Evolutionary conservation across 2,797 vertebrate genomes (phyloP).

Genomic region (Distichodus sexfasciatus): DNA sequence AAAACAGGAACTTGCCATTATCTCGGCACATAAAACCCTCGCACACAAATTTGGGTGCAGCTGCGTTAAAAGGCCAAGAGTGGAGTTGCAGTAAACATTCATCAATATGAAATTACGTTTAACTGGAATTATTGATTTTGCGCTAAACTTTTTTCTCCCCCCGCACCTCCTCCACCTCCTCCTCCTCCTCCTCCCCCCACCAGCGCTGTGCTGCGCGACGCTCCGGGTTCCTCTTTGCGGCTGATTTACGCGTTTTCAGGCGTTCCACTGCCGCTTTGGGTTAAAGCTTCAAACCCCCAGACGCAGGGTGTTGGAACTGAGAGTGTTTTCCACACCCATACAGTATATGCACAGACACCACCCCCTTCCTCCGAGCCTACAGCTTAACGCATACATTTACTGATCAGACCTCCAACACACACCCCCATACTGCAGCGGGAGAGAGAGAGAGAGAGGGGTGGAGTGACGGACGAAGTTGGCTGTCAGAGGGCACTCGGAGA

Average conservation of each 20-base stretch:
- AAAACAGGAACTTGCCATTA: slow-evolving; percentile 21
- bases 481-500: slow-evolving; percentile 54
- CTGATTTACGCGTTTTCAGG: slow-evolving; percentile 16
- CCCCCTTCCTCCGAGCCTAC: slow-evolving; percentile 28
- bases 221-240: not conserved
- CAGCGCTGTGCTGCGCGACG: not conserved
- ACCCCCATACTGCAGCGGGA: not conserved
- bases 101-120: slow-evolving; percentile 69
- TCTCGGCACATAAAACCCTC: slow-evolving; percentile 23
- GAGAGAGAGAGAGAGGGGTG: not conserved
- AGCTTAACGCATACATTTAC: not conserved
- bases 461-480: slow-evolving; percentile 36
- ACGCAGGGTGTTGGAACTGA: slow-evolving; percentile 37
- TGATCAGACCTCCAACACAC: not conserved
- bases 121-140: slow-evolving; percentile 66
- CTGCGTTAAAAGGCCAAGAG: slow-evolving; percentile 36
- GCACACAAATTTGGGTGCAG: slow-evolving; percentile 11
- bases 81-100: slow-evolving; percentile 58
- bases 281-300: slow-evolving; percentile 33
- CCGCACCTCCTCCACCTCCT: not conserved
- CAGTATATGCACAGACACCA: not conserved
- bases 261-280: slow-evolving; percentile 1
- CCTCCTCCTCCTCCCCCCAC: no score
- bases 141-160: slow-evolving; percentile 50
- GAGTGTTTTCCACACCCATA: not conserved